Base-by-base conservation (phyloP, 2,113 vertebrate species). In the Dicrurus megarhynchus region DNA sequence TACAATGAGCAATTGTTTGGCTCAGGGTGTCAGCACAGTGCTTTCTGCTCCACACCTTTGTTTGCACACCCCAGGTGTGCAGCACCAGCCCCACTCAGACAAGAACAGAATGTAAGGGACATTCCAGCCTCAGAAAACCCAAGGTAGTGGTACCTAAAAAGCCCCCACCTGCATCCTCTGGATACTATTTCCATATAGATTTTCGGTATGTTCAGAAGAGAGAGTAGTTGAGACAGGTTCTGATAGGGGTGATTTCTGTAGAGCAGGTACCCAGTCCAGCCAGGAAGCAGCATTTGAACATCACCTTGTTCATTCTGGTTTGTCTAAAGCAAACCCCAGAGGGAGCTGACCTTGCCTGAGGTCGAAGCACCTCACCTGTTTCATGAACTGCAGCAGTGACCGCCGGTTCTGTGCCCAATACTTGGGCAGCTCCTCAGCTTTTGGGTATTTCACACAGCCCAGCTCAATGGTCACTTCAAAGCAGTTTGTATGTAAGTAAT, bases 381-480 rank as follows among this genome's bases (percentile, higher is more conserved):
- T 98, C 63, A 99, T 98, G 92, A 99, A 99, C 95, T 99, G 98
- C 80, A 99, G 98, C 93, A 99, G 97, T 20, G 99, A 98, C 23
- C 93, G 97, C 30, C 94, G 96, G 97, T 99, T 99, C 96, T 99
- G 98, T 42, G 99, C 98, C 99, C 99, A 99, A 94, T 98, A 99
- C 46, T 93, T 97, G 0, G 99, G 99, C 78, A 99, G 96, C 4
- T 99, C 98, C 59, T 97, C 96, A 27, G 98, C 99, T 83, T 50
- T 70, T 13, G 99, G 99, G 39, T 99, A 99, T 96, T 99, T 99
- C 70, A 98, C 96, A 95, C 99, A 99, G 89, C 99, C 98, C 93
- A 99, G 78, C 97, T 99, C 99, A 47, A 99, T 99, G 50, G 99
- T 99, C 92, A 99, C 99, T 97, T 99, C 99, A 97, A 99, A 99